phyloP scores from a whole-genome alignment of 1,140 invertebrate genomes.

The Pogonus chalceus region DNA sequence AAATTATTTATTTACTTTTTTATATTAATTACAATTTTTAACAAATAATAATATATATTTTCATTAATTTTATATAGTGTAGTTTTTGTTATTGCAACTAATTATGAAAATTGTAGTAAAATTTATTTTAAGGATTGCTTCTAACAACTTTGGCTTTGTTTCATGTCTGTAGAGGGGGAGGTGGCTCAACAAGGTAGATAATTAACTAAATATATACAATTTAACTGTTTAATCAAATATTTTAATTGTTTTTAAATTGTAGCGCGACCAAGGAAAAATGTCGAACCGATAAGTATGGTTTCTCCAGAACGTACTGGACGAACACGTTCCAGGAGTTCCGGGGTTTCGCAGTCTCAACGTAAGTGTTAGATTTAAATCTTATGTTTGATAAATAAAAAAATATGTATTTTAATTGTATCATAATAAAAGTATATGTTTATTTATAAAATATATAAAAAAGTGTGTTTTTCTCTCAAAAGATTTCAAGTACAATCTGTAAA shows the following conservation, averaged over 20 bases:
- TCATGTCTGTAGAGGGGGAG: conserved; percentile 42
- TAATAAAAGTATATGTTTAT: too few relatives aligned
- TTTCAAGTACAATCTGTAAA: too few relatives aligned
- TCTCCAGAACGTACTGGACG: conserved; percentile 56
- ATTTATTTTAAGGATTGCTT: conserved; percentile 12
- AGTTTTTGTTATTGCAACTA: conserved; percentile 10
- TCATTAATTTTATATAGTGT: background rate
- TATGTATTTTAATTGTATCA: conserved; percentile 12
- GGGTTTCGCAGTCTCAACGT: conserved; percentile 87
- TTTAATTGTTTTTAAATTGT: conserved; percentile 18
- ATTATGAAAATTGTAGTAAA: conserved; percentile 11
- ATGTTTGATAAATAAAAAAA: conserved; percentile 10
- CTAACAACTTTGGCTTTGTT: conserved; percentile 27
- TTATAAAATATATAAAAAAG: too few relatives aligned
- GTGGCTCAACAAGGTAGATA: conserved; percentile 43
- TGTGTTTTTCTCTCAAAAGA: too few relatives aligned
- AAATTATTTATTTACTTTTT: conserved; percentile 10
- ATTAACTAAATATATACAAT: background rate
- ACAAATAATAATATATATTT: conserved; percentile 7
- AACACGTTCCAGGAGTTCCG: conserved; percentile 48
- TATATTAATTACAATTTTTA: conserved; percentile 6
- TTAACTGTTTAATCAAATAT: background rate
- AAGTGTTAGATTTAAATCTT: conserved; percentile 34
- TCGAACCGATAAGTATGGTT: conserved; percentile 35
- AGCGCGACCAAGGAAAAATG: conserved; percentile 53